Evolutionary conservation across 2,113 vertebrate species (phyloP).

Genomic region (Ophiodon elongatus): DNA sequence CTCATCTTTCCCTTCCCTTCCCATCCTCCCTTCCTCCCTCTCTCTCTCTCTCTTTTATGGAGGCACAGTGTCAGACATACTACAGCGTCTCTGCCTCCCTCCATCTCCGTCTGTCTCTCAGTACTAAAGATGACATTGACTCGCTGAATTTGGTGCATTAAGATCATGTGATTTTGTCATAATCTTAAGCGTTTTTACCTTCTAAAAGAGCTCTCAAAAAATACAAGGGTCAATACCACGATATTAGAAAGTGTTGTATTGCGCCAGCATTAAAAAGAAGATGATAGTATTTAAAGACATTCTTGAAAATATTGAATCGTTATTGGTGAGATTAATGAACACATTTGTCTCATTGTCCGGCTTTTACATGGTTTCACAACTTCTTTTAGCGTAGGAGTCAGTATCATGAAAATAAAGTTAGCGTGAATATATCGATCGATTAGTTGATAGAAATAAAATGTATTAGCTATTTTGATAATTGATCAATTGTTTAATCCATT

Average conservation of each 20-base stretch:
- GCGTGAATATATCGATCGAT: not conserved
- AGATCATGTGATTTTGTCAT: constrained; percentile 22
- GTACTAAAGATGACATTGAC: not conserved
- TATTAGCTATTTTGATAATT: not conserved
- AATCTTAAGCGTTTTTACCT: not conserved
- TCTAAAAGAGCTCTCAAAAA: not conserved
- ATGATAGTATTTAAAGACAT: too few relatives aligned
- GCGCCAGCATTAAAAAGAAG: not conserved
- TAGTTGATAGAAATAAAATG: not conserved
- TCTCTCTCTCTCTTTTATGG: constrained; percentile 1
- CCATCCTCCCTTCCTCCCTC: not conserved
- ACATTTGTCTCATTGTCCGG: too few relatives aligned
- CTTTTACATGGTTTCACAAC: too few relatives aligned
- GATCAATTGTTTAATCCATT: not conserved
- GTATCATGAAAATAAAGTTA: not conserved
- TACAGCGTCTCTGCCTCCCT: not conserved
- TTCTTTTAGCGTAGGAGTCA: too few relatives aligned
- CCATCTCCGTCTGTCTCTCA: not conserved
- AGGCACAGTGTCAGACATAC: constrained; percentile 5
- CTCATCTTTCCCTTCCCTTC: constrained; percentile 25
- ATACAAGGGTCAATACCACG: too few relatives aligned
- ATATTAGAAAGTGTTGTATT: not conserved
- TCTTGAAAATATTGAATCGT: too few relatives aligned
- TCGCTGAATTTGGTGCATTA: constrained; percentile 9
- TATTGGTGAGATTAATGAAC: too few relatives aligned